phyloP scores from a whole-genome alignment of 1,140 invertebrate species.

The Zaprionus gabonicus region DNA sequence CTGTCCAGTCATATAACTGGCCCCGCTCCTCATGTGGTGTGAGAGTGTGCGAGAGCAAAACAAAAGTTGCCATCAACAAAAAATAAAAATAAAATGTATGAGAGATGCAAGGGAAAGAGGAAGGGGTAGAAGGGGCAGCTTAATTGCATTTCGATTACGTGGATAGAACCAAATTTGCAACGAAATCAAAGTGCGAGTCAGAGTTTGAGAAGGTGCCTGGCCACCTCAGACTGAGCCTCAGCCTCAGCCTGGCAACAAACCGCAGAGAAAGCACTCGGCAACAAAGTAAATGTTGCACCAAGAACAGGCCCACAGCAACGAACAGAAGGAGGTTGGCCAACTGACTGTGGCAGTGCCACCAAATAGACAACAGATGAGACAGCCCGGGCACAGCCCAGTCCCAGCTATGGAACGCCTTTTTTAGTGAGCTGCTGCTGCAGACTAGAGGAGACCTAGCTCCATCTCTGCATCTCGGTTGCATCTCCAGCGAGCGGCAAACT shows the following conservation, averaged over 20 bases:
- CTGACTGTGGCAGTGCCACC: constrained; percentile 45
- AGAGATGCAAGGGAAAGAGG: neutral
- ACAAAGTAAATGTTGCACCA: constrained; percentile 72
- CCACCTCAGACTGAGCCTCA: neutral
- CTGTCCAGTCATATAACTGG: constrained; percentile 72
- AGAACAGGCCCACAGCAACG: constrained; percentile 73
- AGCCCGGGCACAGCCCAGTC: constrained; percentile 47
- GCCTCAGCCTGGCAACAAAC: constrained; percentile 54
- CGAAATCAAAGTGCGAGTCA: constrained; percentile 52
- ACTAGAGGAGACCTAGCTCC: constrained; percentile 2
- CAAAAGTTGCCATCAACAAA: constrained; percentile 41
- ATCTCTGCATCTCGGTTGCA: constrained; percentile 13
- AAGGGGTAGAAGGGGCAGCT: constrained; percentile 40
- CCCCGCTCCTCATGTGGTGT: constrained; percentile 39
- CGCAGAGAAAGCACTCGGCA: constrained; percentile 62
- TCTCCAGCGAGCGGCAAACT: constrained; percentile 43
- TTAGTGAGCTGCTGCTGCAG: constrained; percentile 28
- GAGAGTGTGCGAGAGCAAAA: constrained; percentile 25
- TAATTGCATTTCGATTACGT: constrained; percentile 83
- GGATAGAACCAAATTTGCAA: constrained; percentile 64
- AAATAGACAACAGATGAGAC: constrained; percentile 81
- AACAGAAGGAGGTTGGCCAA: constrained; percentile 40
- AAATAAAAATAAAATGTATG: neutral
- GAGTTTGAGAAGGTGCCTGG: neutral
- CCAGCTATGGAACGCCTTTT: constrained; percentile 64